These are phyloP conservation scores for Lasioglossum villosulum DNA, from an alignment of 2,888 invertebrate species.

Conservation along the genomic window DNA sequence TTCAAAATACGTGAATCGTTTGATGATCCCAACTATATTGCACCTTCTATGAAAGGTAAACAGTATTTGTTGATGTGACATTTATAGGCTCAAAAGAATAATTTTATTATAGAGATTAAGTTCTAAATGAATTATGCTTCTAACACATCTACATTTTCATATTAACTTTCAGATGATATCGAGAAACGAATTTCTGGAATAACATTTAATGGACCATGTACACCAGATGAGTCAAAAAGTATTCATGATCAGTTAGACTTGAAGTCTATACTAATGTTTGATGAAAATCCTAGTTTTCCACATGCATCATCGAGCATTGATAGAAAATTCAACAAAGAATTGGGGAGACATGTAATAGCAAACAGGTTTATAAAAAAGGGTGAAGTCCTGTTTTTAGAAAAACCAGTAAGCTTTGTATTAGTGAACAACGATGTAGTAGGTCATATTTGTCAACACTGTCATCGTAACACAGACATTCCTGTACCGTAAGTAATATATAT, in stretches of 20 bases:
- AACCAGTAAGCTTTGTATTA: conserved; percentile 92
- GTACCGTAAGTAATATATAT: conserved; percentile 87
- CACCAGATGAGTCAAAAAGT: conserved; percentile 56
- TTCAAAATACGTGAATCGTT: conserved; percentile 60
- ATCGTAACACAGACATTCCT: conserved; percentile 85
- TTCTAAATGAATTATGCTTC: conserved; percentile 3
- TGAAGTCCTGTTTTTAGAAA: conserved; percentile 92
- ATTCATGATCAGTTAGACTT: conserved; percentile 44
- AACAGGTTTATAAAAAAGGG: conserved; percentile 87
- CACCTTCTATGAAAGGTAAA: conserved; percentile 68
- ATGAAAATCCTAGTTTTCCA: conserved; percentile 85
- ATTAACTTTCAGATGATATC: conserved; percentile 69
- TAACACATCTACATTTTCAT: conserved; percentile 10
- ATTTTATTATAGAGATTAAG: not conserved
- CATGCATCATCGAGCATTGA: conserved; percentile 86
- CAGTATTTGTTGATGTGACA: not conserved
- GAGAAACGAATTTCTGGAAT: conserved; percentile 77
- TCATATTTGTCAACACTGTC: conserved; percentile 90
- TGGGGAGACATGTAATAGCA: conserved; percentile 89
- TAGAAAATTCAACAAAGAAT: conserved; percentile 85
- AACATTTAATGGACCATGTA: conserved; percentile 55
- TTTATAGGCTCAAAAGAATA: not conserved
- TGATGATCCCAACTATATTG: conserved; percentile 60
- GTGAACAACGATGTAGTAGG: conserved; percentile 85
- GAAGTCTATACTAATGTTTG: conserved; percentile 85